Percentiles rank a stretch among this genome's conserved stretches.
These are phyloP conservation scores for Pristiophorus japonicus DNA, from an alignment of 2,113 vertebrate genomes.

Conservation along the genomic window DNA sequence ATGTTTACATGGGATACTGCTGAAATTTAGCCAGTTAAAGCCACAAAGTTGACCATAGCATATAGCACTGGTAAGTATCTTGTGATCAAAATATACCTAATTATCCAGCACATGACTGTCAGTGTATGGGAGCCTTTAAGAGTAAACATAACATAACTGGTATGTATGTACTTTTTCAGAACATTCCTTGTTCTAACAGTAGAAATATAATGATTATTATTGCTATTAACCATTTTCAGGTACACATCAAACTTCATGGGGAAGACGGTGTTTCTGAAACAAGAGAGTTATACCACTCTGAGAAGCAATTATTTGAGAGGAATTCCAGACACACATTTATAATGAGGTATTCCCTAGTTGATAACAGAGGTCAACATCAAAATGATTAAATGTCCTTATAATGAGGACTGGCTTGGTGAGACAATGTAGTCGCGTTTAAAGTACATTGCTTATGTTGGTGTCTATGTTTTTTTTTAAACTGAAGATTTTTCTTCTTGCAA, in stretches of 20 bases:
- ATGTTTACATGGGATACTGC: neutral
- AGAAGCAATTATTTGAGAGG: conserved; percentile 58
- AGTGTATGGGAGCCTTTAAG: neutral
- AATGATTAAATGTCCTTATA: neutral
- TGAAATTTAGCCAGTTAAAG: neutral
- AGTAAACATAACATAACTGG: neutral
- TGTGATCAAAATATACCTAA: neutral
- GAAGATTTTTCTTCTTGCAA: neutral
- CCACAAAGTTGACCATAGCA: neutral
- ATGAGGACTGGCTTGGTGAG: neutral
- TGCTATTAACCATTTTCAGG: conserved; percentile 49
- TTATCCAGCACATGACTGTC: neutral
- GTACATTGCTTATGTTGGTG: neutral
- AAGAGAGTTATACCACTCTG: conserved; percentile 60
- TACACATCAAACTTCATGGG: conserved; percentile 64
- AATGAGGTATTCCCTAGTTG: conserved; percentile 57
- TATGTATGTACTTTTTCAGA: neutral
- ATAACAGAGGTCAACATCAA: neutral
- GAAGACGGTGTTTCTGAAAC: conserved; percentile 61
- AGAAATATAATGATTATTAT: neutral
- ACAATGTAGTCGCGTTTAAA: neutral
- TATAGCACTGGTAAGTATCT: neutral
- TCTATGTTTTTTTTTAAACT: neutral
- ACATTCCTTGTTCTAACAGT: neutral
- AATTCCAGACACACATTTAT: conserved; percentile 71